Evolutionary conservation across 1,140 invertebrate species (phyloP).

Genomic region (Drosophila gunungcola): DNA sequence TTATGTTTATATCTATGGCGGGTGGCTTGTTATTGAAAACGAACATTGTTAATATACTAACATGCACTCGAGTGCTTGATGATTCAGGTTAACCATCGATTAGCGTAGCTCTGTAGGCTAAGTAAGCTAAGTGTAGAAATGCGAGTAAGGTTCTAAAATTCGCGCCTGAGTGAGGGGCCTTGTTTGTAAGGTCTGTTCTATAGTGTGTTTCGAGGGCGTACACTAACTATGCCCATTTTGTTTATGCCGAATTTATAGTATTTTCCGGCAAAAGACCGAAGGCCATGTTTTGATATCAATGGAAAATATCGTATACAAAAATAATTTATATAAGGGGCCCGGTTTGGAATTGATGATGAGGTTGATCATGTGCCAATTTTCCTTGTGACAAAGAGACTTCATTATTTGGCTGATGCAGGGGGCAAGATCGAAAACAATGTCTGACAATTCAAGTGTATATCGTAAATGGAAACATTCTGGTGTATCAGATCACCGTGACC

Average conservation of each 20-base stretch:
- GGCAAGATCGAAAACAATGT: conserved; percentile 18
- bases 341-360: conserved; percentile 24
- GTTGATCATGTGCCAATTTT: conserved; percentile 67
- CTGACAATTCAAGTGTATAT: conserved; percentile 21
- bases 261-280: conserved; percentile 9
- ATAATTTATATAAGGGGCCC: conserved; percentile 22
- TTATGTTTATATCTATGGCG: conserved; percentile 49
- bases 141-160: conserved; percentile 41
- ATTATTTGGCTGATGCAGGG: conserved; percentile 4
- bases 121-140: conserved; percentile 6
- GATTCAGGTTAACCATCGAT: conserved; percentile 45
- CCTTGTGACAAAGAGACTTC: conserved; percentile 41
- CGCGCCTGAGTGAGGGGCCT: conserved; percentile 10
- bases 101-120: conserved; percentile 29
- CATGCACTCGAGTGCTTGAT: background rate
- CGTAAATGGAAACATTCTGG: conserved; percentile 42
- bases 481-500: conserved; percentile 32
- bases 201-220: conserved; percentile 4
- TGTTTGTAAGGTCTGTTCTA: conserved; percentile 7
- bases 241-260: conserved; percentile 15
- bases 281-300: conserved; percentile 35
- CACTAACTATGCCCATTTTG: conserved; percentile 10
- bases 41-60: conserved; percentile 20
- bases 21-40: conserved; percentile 24
- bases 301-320: conserved; percentile 25